Evolutionary conservation across 2,888 invertebrate species (phyloP).

Genomic region (Rosalia funebris): DNA sequence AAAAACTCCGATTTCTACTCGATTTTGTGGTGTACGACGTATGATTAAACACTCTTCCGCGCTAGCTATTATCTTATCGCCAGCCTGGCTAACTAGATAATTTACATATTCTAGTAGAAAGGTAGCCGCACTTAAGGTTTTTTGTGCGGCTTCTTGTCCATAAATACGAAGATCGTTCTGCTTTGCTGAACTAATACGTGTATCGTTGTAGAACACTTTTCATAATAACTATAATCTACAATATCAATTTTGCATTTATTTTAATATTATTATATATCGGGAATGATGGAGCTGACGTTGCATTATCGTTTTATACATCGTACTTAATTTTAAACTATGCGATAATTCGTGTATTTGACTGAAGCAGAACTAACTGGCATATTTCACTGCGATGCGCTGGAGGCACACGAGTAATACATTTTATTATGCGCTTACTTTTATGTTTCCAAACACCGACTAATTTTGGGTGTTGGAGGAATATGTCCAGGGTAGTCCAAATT

Average conservation of each 20-base stretch:
- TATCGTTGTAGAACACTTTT: slow-evolving; percentile 21
- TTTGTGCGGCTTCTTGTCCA: slow-evolving; percentile 9
- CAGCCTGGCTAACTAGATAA: slow-evolving; percentile 36
- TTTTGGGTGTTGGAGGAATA: no score
- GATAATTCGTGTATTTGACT: no score
- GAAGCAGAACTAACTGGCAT: no score
- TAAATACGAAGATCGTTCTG: slow-evolving; percentile 23
- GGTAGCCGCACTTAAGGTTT: slow-evolving; percentile 21
- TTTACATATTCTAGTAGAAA: slow-evolving; percentile 43
- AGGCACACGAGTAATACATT: no score
- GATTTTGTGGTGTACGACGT: slow-evolving; percentile 31
- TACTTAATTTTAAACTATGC: no score
- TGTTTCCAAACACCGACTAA: no score
- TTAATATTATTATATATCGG: no score
- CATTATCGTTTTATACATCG: no score
- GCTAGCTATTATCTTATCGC: slow-evolving; percentile 42
- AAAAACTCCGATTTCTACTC: slow-evolving; percentile 36
- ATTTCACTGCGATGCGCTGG: no score
- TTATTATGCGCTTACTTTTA: no score
- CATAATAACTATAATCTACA: slow-evolving; percentile 19
- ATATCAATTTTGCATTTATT: slow-evolving; percentile 20
- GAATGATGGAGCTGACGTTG: no score
- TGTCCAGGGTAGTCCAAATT: no score
- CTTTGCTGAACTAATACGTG: slow-evolving; percentile 19
- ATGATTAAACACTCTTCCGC: slow-evolving; percentile 42